A percentile compares a stretch with the other conserved stretches of the same genome.
Evolutionary conservation across 2,113 vertebrate genomes (phyloP).

Genomic region (Sigmodon hispidus): DNA sequence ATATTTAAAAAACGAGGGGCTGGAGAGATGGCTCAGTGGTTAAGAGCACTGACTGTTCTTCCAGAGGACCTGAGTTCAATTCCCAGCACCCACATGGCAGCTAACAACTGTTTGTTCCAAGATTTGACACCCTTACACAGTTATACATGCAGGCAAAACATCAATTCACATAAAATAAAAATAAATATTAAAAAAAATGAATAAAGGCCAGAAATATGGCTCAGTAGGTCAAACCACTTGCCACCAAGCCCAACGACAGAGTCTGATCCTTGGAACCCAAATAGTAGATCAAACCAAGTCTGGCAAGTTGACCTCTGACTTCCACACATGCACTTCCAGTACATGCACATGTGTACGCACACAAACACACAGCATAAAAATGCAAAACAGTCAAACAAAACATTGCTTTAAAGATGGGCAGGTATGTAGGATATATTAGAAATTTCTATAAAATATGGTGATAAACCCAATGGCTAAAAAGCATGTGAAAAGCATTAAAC

Average conservation of each 20-base stretch:
- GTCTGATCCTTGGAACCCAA: not conserved
- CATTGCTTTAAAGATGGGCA: conserved; percentile 12
- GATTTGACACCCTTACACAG: too few species aligned
- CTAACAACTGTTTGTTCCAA: too few species aligned
- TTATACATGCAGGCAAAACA: too few species aligned
- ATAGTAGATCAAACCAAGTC: not conserved
- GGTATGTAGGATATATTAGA: not conserved
- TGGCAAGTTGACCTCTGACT: not conserved
- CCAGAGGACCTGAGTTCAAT: too few species aligned
- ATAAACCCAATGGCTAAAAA: not conserved
- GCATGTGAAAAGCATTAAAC: not conserved
- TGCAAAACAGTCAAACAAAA: not conserved
- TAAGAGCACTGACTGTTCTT: too few species aligned
- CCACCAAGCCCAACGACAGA: not conserved
- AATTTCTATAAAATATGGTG: not conserved
- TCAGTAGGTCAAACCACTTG: not conserved
- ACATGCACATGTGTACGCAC: not conserved
- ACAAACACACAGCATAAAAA: not conserved
- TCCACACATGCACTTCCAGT: not conserved
- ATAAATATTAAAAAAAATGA: too few species aligned
- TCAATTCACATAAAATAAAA: too few species aligned
- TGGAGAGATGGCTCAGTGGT: not conserved
- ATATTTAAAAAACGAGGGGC: not conserved
- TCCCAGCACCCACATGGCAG: too few species aligned
- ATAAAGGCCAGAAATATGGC: not conserved